Base-by-base conservation (phyloP, 1,140 invertebrate genomes). In the Pseudomyrmex pallidus region DNA sequence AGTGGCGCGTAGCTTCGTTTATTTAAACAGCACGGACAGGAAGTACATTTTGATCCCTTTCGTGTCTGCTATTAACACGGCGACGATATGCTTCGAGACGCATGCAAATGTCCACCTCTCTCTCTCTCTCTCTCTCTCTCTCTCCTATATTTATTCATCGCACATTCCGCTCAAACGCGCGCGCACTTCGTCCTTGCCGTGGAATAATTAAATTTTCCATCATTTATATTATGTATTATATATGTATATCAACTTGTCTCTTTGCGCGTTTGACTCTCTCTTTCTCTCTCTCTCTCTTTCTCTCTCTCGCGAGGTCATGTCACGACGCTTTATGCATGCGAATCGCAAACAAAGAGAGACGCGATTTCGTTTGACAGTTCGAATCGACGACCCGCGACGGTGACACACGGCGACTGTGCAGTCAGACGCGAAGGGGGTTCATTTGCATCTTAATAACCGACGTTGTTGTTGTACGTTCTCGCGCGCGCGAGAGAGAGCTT, bases 401-500 rank as follows among this genome's bases (percentile, higher is more conserved):
- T n/a, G 17, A 77, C 46, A 35, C 2, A 13, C 12, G n/a, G 20
- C 12, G 57, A 70, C 9, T 13, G 50, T 15, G 46, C 61, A 61
- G 20, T 25, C 80, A 7, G 57, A 84, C 62, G 62, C 25, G 72
- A 62, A 17, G 56, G 56, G 35, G 12, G 56, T 77, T 88, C 84
- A 89, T 89, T 89, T 89, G 84, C 87, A 89, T 86, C 76, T 89
- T 89, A 89, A 89, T 88, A 35, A 84, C 59, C 25, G 50, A 54
- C 59, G 12, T 46, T 48, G 52, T 59, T 13, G 25, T 22, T 13
- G 25, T 22, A 25, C 46, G 22, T 20, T 12, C 64, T 62, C 72
- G 48, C 54, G 76, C 48, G 70, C 68, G 72, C 56, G 44, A 57
- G 59, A 44, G 57, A 67, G 22, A 48, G 25, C 50, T 48, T 77